Conservation (phyloP, 2,888 invertebrate genomes). For the Heliconius hortense region DNA sequence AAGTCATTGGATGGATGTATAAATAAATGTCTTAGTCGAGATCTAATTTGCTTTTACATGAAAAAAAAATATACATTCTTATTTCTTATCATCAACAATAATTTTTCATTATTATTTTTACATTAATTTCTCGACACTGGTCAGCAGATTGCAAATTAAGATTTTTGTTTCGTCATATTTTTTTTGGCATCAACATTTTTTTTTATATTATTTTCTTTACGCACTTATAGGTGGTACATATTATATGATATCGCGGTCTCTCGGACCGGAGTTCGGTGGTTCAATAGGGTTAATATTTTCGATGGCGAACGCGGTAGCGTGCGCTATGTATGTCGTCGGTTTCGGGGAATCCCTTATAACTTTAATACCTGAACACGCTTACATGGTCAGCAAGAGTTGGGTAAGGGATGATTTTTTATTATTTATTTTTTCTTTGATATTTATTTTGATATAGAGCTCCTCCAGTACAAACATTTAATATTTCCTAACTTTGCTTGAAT, state of each 20-base stretch:
- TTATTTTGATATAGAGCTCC: background rate
- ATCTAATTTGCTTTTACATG: too few relatives aligned
- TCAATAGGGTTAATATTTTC: conserved; percentile 98
- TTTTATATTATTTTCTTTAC: background rate
- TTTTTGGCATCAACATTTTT: background rate
- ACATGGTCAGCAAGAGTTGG: conserved; percentile 74
- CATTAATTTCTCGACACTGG: too few relatives aligned
- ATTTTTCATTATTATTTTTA: background rate
- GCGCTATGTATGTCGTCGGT: conserved; percentile 99
- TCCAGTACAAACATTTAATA: background rate
- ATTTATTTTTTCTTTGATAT: background rate
- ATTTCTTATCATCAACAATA: background rate
- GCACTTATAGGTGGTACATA: conserved; percentile 93
- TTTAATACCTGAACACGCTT: conserved; percentile 80
- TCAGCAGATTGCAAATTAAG: too few relatives aligned
- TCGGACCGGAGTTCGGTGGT: conserved; percentile 98
- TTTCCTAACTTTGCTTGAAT: too few relatives aligned
- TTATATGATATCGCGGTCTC: conserved; percentile 97
- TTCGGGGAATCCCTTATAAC: conserved; percentile 95
- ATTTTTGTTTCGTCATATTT: background rate
- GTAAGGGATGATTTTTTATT: conserved; percentile 52
- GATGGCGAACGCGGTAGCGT: conserved; percentile 97
- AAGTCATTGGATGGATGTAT: too few relatives aligned
- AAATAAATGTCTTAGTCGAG: too few relatives aligned
- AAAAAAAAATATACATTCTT: too few relatives aligned